These are phyloP conservation scores for Herpailurus yagouaroundi DNA, from an alignment of 2,113 vertebrate species.

Conservation along the genomic window DNA sequence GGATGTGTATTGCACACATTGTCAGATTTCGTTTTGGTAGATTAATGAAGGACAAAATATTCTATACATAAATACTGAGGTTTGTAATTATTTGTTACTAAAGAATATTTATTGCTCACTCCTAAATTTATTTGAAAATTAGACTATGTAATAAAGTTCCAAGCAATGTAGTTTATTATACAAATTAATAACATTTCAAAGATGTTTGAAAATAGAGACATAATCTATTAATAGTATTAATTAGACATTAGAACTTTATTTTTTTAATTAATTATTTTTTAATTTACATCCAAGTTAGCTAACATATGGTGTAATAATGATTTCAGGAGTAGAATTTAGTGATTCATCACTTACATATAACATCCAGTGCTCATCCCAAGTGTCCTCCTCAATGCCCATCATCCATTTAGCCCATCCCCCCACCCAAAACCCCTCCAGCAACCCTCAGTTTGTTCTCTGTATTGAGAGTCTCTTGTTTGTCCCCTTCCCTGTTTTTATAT, in stretches of 20 bases:
- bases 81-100: not conserved
- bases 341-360: too few relatives aligned
- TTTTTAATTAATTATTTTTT: too few relatives aligned
- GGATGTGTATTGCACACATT: not conserved
- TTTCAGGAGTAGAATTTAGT: too few relatives aligned
- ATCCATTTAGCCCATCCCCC: too few relatives aligned
- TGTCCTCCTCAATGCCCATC: too few relatives aligned
- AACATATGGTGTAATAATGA: too few relatives aligned
- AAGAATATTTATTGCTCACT: not conserved
- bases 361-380: too few relatives aligned
- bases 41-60: not conserved
- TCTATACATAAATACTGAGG: not conserved
- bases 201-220: not conserved
- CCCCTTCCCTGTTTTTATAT: too few relatives aligned
- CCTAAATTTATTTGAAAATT: not conserved
- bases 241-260: not conserved
- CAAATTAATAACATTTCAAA: not conserved
- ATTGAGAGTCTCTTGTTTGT: too few relatives aligned
- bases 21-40: not conserved
- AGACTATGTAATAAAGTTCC: not conserved
- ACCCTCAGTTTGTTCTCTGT: too few relatives aligned
- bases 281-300: too few relatives aligned
- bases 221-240: not conserved
- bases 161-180: not conserved
- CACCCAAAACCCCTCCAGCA: too few relatives aligned